Conservation (phyloP, 2,113 vertebrate genomes). For the Vulpes ferrilata region DNA sequence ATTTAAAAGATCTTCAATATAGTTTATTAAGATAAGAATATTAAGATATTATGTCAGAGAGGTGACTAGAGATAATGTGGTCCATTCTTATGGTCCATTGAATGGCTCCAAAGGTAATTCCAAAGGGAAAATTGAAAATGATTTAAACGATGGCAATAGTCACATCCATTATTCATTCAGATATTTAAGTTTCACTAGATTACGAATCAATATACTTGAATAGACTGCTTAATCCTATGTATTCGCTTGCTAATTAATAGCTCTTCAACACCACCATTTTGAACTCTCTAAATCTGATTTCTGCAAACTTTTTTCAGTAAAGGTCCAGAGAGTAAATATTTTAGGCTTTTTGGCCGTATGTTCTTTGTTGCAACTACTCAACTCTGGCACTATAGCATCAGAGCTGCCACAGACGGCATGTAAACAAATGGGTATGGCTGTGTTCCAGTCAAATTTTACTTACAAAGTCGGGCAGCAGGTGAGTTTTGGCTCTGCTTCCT, state of each 20-base stretch:
- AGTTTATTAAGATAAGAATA: conserved; percentile 37
- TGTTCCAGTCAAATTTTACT: neutral
- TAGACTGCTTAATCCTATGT: neutral
- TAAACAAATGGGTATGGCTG: neutral
- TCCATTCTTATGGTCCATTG: neutral
- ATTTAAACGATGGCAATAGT: neutral
- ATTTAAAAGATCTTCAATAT: neutral
- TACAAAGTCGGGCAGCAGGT: neutral
- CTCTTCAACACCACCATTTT: neutral
- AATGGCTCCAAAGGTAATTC: neutral
- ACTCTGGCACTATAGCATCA: neutral
- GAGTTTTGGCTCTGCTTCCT: neutral
- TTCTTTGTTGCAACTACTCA: neutral
- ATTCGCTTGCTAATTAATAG: neutral
- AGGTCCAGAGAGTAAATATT: neutral
- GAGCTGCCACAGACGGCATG: neutral
- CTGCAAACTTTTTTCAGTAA: neutral
- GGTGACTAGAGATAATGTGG: neutral
- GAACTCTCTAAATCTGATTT: neutral
- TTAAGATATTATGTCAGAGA: neutral
- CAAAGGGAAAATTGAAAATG: neutral
- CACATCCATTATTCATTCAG: neutral
- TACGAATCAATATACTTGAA: neutral
- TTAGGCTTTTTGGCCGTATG: neutral
- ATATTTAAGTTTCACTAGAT: neutral